Evolutionary conservation across 2,113 vertebrate genomes (phyloP).

Genomic region (Setophaga petechia): DNA sequence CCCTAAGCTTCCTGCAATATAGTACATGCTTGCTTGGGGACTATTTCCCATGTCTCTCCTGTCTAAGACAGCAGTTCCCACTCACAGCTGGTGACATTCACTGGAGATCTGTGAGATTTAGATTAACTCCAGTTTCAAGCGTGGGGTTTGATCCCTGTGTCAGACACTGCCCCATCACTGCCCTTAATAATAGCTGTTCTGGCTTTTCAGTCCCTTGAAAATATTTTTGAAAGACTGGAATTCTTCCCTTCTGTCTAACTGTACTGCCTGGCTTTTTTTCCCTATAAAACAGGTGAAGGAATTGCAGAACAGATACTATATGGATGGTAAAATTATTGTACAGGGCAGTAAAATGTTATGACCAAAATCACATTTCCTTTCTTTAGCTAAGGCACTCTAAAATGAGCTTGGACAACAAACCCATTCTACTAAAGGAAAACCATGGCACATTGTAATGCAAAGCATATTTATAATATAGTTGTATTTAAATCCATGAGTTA

Average conservation of each 20-base stretch:
- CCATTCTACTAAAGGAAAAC: background rate
- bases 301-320: background rate
- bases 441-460: background rate
- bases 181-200: background rate
- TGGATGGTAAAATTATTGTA: background rate
- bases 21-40: background rate
- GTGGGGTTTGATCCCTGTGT: background rate
- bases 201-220: background rate
- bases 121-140: background rate
- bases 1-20: background rate
- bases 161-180: background rate
- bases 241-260: background rate
- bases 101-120: background rate
- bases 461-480: background rate
- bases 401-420: background rate
- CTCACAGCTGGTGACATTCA: background rate
- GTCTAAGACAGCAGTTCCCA: background rate
- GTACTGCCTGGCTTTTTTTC: background rate
- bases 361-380: background rate
- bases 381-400: background rate
- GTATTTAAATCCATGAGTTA: background rate
- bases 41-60: background rate
- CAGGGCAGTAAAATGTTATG: background rate
- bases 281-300: background rate
- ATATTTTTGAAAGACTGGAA: background rate